A percentile compares a stretch with the other conserved stretches of the same genome.
phyloP scores from a whole-genome alignment of 2,113 vertebrate genomes.

The Ondatra zibethicus region DNA sequence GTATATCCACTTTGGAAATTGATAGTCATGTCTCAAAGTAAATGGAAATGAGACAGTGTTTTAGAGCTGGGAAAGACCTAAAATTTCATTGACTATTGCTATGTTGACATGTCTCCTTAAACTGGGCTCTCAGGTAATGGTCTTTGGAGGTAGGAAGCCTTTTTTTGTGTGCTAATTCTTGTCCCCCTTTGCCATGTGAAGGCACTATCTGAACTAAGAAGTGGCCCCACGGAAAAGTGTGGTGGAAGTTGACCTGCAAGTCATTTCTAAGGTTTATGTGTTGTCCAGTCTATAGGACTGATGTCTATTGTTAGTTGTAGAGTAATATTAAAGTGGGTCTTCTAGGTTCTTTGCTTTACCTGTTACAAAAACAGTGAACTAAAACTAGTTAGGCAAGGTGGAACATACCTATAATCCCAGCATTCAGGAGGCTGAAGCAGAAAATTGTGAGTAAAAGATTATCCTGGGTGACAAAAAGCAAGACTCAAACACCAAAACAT shows the following conservation, averaged over 20 bases:
- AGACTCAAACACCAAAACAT: background rate
- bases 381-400: background rate
- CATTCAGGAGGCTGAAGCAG: background rate
- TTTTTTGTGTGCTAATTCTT: background rate
- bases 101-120: background rate
- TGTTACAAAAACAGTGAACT: background rate
- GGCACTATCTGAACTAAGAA: background rate
- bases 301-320: background rate
- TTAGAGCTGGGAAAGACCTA: background rate
- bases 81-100: background rate
- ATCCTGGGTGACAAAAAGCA: background rate
- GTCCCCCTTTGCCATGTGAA: background rate
- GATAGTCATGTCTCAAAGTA: background rate
- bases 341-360: background rate
- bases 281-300: background rate
- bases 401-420: background rate
- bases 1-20: background rate
- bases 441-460: background rate
- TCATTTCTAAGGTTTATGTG: background rate
- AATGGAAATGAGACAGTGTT: background rate
- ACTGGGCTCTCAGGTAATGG: background rate
- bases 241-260: background rate
- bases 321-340: background rate
- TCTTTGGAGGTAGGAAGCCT: background rate
- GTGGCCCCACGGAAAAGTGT: background rate